Percentiles rank a stretch among this genome's conserved stretches.
phyloP scores from a whole-genome alignment of 2,113 vertebrate species.

The Pteronura brasiliensis region DNA sequence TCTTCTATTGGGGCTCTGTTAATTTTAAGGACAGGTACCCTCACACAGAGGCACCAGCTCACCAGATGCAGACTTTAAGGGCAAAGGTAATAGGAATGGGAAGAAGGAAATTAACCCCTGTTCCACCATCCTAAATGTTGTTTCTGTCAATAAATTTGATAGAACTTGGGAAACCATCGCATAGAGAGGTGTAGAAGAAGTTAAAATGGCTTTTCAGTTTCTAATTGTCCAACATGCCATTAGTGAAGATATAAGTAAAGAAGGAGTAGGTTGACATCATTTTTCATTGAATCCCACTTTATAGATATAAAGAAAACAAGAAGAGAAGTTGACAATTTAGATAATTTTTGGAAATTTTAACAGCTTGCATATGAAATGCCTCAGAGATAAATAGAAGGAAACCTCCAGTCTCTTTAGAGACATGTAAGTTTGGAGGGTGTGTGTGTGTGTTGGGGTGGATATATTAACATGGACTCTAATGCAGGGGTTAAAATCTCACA shows the following conservation, averaged over 20 bases:
- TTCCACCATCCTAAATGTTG: not conserved
- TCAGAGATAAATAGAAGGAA: not conserved
- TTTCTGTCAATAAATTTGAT: not conserved
- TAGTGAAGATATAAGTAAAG: conserved; percentile 16
- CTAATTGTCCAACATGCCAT: not conserved
- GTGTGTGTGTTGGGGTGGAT: not conserved
- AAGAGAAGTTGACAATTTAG: not conserved
- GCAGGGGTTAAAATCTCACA: not conserved
- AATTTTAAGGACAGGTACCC: conserved; percentile 46
- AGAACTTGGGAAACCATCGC: not conserved
- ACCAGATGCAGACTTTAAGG: not conserved
- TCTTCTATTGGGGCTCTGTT: conserved; percentile 48
- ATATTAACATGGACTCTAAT: not conserved
- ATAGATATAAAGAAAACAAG: not conserved
- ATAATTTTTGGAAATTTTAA: not conserved
- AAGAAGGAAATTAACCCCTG: not conserved
- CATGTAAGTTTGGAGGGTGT: not conserved
- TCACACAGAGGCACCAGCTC: conserved; percentile 35
- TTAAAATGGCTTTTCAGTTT: not conserved
- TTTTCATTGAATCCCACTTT: conserved; percentile 3
- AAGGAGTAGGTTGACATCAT: not conserved
- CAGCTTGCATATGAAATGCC: not conserved
- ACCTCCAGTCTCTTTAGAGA: not conserved
- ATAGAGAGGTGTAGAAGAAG: not conserved
- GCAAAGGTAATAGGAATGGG: not conserved